A percentile compares a stretch with the other conserved stretches of the same genome.
These are phyloP conservation scores for Linnaemya vulpina DNA, from an alignment of 2,888 invertebrate genomes.

Conservation along the genomic window DNA sequence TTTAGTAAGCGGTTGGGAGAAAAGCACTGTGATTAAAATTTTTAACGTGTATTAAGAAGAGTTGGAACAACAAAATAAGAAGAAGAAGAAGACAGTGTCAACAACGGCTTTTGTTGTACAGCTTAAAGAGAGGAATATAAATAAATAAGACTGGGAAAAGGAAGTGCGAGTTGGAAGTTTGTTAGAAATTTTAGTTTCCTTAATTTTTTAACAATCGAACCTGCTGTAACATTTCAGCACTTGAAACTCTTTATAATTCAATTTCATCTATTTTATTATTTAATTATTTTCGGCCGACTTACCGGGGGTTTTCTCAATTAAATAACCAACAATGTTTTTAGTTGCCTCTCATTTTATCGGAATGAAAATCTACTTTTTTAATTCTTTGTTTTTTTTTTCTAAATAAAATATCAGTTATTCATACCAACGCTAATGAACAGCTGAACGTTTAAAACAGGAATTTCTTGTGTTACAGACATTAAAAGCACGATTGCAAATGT, in stretches of 20 bases:
- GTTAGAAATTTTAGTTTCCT: too few relatives aligned
- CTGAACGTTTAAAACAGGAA: constrained; percentile 29
- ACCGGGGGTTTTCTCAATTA: too few relatives aligned
- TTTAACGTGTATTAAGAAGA: constrained; percentile 44
- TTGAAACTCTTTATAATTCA: too few relatives aligned
- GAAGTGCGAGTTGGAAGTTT: not conserved
- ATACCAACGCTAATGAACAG: not conserved
- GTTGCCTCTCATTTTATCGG: not conserved
- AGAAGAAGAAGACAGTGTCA: constrained; percentile 14
- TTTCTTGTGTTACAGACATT: constrained; percentile 22
- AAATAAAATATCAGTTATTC: constrained; percentile 17
- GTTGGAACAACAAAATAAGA: constrained; percentile 19
- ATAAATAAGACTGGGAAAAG: too few relatives aligned
- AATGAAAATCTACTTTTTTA: not conserved
- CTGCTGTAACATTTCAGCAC: too few relatives aligned
- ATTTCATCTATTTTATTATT: too few relatives aligned
- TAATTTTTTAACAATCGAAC: too few relatives aligned
- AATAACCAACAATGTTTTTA: too few relatives aligned
- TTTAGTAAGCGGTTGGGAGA: not conserved
- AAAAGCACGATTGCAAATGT: not conserved
- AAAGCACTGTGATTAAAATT: constrained; percentile 43
- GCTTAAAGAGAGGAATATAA: not conserved
- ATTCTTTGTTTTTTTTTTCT: not conserved
- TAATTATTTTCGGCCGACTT: too few relatives aligned
- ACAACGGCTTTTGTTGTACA: not conserved